Conservation (phyloP, 2,797 vertebrate species). For the Echeneis naucrates region DNA sequence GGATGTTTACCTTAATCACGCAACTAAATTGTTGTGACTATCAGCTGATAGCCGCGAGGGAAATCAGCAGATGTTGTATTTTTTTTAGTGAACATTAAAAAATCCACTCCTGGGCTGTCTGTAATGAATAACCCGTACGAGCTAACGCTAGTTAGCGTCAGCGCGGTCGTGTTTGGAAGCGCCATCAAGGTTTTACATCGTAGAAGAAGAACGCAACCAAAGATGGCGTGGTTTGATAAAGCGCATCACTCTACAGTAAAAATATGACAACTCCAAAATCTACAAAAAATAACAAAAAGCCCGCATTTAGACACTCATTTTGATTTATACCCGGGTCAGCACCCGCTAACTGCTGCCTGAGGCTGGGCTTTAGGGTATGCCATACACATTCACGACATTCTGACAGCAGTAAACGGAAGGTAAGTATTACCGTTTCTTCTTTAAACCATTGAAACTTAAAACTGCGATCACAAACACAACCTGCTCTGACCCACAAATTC, state of each 20-base stretch:
- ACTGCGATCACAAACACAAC: neutral
- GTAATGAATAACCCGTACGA: accelerated
- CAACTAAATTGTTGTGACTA: too few relatives aligned
- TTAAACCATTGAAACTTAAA: accelerated
- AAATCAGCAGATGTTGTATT: neutral
- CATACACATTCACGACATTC: too few relatives aligned
- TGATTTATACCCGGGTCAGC: neutral
- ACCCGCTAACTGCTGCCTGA: neutral
- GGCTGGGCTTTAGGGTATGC: neutral
- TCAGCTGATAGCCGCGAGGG: accelerated
- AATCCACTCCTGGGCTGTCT: neutral
- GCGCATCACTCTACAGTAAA: neutral
- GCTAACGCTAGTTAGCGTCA: conserved; percentile 13
- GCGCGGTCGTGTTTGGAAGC: accelerated
- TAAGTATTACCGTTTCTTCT: neutral
- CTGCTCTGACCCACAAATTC: too few relatives aligned
- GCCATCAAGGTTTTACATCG: neutral
- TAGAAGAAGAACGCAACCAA: conserved; percentile 51
- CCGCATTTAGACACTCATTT: neutral
- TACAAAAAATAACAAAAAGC: neutral
- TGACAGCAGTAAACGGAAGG: neutral
- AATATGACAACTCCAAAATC: neutral
- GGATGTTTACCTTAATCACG: too few relatives aligned
- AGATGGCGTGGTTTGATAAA: neutral
- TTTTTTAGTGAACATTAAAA: neutral